Base-by-base conservation (phyloP, 2,113 vertebrate species). In the Notothenia coriiceps region DNA sequence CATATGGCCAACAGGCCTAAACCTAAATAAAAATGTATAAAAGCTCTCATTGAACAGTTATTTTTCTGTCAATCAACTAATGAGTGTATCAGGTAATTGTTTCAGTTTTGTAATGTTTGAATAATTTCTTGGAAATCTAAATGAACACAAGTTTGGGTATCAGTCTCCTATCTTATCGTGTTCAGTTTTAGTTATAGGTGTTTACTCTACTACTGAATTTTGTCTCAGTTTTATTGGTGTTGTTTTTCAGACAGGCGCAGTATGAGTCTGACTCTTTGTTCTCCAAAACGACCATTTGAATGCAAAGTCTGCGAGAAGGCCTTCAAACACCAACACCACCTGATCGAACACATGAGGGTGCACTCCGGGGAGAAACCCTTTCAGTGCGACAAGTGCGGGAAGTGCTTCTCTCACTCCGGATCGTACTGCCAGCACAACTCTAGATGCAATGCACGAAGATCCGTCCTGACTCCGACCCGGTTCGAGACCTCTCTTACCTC, bases 371-470 rank as follows among this genome's bases (percentile, higher is more conserved):
- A 99, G 88, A 99, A 99, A 80, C 98, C 98, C 78, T 99, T 99
- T 90, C 97, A 98, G 92, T 99, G 98, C 84, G 97, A 99, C 95
- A 99, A 99, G 93, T 99, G 98, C 66, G 98, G 98, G 2, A 99
- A 98, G 88, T 94, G 98, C 35, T 99, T 99, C 94, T 99, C 98
- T 0, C 98, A 99, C 96, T 99, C 98, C 0, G 98, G 98, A 43
- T 99, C 98, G 3, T 99, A 99, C 81, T 99, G 98, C 7, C 98
- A 99, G 18, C 98, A 99, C 96, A 99, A 99, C 98, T 99, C 99
- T 93, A 98, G 99, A 78, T 97, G 98, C 86, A 99, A 35, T 99
- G 98, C 95, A 99, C 98, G 90, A 94, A 96, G 75, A 98, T 99
- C 72, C 94, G 95, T 0, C 91, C 95, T 7, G 96, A 89, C 0